These are phyloP conservation scores for Drosophila lacteicornis DNA, from an alignment of 1,140 invertebrate genomes.

Conservation along the genomic window DNA sequence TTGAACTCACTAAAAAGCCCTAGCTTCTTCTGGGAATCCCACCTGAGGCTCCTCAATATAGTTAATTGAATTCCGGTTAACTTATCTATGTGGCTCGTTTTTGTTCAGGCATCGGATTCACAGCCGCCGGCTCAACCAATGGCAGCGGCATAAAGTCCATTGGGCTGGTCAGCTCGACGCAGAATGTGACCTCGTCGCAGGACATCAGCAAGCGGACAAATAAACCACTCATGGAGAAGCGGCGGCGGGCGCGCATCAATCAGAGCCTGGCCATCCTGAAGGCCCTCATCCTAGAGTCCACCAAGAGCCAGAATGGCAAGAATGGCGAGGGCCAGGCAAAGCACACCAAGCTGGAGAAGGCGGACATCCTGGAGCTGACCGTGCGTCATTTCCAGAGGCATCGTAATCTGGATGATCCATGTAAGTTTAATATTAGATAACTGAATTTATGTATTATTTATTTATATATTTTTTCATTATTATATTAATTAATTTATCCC, in stretches of 20 bases:
- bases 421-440: conserved; percentile 80
- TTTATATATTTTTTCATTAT: not conserved
- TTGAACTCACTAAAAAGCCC: not conserved
- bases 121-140: conserved; percentile 73
- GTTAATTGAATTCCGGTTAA: conserved; percentile 10
- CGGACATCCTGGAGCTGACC: conserved; percentile 96
- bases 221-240: conserved; percentile 97
- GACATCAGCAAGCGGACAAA: conserved; percentile 87
- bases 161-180: conserved; percentile 79
- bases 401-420: conserved; percentile 88
- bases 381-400: conserved; percentile 93
- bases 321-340: conserved; percentile 88
- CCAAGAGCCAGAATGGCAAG: conserved; percentile 85
- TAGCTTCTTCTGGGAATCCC: not conserved
- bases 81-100: not conserved
- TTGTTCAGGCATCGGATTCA: conserved; percentile 72
- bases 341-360: conserved; percentile 95
- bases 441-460: not conserved
- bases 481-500: no score
- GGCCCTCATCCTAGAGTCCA: conserved; percentile 90
- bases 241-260: conserved; percentile 94
- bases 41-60: not conserved
- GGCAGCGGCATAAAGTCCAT: conserved; percentile 80
- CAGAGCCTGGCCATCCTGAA: conserved; percentile 94
- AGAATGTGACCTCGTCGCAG: conserved; percentile 83